Conservation (phyloP, 2,797 vertebrate species). For the Peromyscus eremicus region DNA sequence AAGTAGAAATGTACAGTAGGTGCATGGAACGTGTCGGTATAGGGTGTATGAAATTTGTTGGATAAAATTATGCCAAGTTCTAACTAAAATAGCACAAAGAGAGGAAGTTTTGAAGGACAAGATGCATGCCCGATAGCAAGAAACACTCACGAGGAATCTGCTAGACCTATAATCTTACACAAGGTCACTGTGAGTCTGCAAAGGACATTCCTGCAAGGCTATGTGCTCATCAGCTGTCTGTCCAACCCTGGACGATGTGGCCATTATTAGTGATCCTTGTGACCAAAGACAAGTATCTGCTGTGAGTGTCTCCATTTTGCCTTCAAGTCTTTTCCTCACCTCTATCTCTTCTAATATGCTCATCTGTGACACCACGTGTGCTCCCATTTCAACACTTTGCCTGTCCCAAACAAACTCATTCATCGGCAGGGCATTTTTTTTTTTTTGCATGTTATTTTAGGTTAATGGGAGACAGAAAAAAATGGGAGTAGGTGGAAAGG, state of each 20-base stretch:
- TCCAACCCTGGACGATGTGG: not conserved
- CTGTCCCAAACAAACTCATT: not conserved
- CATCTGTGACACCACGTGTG: not conserved
- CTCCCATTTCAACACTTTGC: rapidly evolving
- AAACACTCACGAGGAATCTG: not conserved
- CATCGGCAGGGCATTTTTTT: not conserved
- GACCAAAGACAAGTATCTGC: not conserved
- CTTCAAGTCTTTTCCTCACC: not conserved
- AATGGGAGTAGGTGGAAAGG: not conserved
- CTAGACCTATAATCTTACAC: not conserved
- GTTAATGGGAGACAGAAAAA: not conserved
- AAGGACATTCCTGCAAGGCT: not conserved
- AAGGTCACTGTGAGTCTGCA: too few species aligned
- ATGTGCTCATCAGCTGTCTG: not conserved
- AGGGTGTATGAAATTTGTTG: not conserved
- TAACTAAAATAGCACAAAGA: not conserved
- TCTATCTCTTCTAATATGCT: not conserved
- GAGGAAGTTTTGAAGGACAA: not conserved
- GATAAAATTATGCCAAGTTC: not conserved
- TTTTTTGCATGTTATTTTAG: not conserved
- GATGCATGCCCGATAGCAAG: not conserved
- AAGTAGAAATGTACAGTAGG: not conserved
- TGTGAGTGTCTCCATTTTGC: not conserved
- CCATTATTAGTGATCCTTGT: too few species aligned
- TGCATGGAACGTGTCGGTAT: not conserved